Evolutionary conservation across 1,140 invertebrate genomes (phyloP), one percentile per base, ranked within the genome.

Genomic region (Pentalonia nigronervosa): DNA sequence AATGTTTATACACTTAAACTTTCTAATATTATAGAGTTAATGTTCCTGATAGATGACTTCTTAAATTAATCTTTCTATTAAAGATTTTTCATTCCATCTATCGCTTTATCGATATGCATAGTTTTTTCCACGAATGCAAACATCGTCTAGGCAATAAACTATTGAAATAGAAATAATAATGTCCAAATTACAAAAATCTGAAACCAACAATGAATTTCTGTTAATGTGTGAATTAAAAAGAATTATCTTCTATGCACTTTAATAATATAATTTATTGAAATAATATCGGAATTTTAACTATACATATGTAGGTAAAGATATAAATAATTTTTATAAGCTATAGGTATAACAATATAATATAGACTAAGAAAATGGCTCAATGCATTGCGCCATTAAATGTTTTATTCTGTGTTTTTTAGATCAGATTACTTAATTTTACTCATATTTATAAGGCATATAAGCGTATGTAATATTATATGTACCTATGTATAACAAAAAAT

Each of bases 391-490:
- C 60, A 67, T 67, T 8, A 23, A 41, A 45, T 45, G 1, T 84
- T 45, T 84, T 86, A 88, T 88, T 88, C 50, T 50, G 25, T 56
- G 21, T 41, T 36, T 41, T 56, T 41, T 89, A 89, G n/a, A 89
- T 89, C n/a, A 41, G 50, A 89, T 89, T 89, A 56, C 87, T 23
- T 56, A 89, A 56, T 89, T 56, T 34, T 86, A n/a, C 60, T 4
- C 30, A 67, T 67, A 67, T 67, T 67, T 67, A 67, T n/a, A 67
- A 67, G 60, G 30, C n/a, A 67, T 67, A 41, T 45, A 25, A 84
- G 8, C 23, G 23, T 53, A 41, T 36, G n/a, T 56, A 89, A 56
- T 50, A 56, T 25, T 89, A 88, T 88, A 56, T 36, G 48, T 89
- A 56, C 50, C 50, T 56, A 41, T 41, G 41, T 41, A 41, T 41